Base-by-base conservation (phyloP, 2,888 invertebrate species). In the Drosophila multiciliata region DNA sequence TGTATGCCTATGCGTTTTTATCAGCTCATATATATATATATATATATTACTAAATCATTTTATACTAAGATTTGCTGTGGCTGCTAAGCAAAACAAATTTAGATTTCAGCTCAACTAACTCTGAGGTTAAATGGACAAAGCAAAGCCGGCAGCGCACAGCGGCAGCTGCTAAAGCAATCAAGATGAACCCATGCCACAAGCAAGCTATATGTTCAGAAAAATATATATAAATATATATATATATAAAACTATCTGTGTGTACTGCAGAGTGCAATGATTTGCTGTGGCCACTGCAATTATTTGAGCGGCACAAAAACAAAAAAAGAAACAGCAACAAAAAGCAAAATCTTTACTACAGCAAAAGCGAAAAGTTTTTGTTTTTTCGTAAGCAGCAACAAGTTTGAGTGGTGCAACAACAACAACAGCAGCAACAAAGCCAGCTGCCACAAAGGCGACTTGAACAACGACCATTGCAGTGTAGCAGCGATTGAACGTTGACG, bases 371-470 rank as follows among this genome's bases (percentile, higher is more conserved):
- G 73, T 76, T 78, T 67, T 72, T 79, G 66, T 73, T 63, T 78
- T 79, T 81, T 80, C 71, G 81, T 81, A 74, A 80, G 79, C 83
- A 71, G 75, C 71, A 84, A 84, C 84, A 83, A 83, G 84, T 83
- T 81, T 83, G 78, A 73, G 85, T 89, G 89, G 80, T 87, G 85
- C 87, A 85, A 89, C 89, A 89, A 89, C 79, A 78, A 84, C 64
- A 74, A 42, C 3, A 36, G 53, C 45, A 64, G 42, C 50, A 64
- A 59, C 70, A 68, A 45, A 67, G 63, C 64, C 76, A 68, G 66
- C 84, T 67, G 75, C 75, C 66, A 72, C 69, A 73, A 80, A 80
- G 55, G 73, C 78, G 61, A 76, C 64, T 79, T 66, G 80, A 78
- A 72, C 78, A 80, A 64, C 78, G 68, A 65, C 52, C 45, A 71